These are phyloP conservation scores for Syngnathus floridae DNA, from an alignment of 2,113 vertebrate species.

Conservation along the genomic window DNA sequence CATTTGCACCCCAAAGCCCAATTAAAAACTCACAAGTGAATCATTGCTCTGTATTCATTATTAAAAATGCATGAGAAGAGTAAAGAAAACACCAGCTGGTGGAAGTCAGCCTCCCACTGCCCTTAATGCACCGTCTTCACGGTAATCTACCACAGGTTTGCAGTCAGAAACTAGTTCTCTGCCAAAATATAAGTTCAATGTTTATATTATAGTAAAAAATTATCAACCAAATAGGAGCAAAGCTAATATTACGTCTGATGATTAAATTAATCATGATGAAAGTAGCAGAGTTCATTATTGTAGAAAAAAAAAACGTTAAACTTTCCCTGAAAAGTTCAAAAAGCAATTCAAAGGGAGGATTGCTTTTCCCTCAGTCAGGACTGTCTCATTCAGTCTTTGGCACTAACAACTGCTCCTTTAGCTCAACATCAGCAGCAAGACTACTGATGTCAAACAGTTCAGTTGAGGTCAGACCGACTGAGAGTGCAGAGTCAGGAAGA, in stretches of 20 bases:
- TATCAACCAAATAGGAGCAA: background rate
- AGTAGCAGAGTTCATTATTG: background rate
- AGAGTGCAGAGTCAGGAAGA: conserved; percentile 34
- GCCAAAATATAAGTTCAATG: background rate
- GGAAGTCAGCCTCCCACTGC: background rate
- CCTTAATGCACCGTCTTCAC: background rate
- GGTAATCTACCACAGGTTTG: background rate
- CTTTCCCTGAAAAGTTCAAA: background rate
- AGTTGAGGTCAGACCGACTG: conserved; percentile 51
- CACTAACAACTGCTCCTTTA: conserved; percentile 9
- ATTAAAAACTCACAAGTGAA: background rate
- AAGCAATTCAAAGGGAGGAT: conserved; percentile 9
- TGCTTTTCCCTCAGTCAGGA: conserved; percentile 12
- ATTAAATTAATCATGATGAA: background rate
- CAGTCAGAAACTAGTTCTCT: background rate
- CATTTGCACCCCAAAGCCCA: background rate
- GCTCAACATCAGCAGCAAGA: conserved; percentile 36
- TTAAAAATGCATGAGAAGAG: background rate
- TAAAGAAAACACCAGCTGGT: background rate
- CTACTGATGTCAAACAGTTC: conserved; percentile 35
- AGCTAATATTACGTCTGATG: background rate
- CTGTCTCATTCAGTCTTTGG: conserved; percentile 3
- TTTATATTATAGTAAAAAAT: background rate
- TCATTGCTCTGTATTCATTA: background rate
- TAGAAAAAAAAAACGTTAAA: background rate